Conservation (phyloP, 2,113 vertebrate genomes). For the Polypterus bichir region DNA sequence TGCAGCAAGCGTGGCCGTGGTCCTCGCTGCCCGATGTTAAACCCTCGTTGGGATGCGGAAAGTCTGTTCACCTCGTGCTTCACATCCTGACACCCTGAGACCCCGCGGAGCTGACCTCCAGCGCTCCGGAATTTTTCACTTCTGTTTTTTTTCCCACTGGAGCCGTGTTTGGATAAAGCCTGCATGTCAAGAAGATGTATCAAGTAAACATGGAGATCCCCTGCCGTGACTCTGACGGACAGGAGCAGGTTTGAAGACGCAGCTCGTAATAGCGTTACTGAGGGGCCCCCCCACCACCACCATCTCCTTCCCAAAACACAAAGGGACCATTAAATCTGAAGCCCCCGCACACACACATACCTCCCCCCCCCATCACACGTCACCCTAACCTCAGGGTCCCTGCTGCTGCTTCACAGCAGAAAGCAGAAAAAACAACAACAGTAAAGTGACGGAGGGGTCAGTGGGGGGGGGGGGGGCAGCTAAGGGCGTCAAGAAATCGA, state of each 20-base stretch:
- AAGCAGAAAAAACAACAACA: too few relatives aligned
- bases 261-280: constrained; percentile 8
- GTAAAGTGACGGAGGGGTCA: too few relatives aligned
- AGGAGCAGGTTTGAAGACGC: constrained; percentile 54
- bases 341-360: too few relatives aligned
- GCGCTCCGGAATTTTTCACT: constrained; percentile 19
- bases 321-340: background rate
- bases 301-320: background rate
- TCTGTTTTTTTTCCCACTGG: constrained; percentile 32
- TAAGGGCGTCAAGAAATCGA: too few relatives aligned
- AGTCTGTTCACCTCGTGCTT: background rate
- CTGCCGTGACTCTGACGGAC: constrained; percentile 50
- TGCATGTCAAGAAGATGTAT: constrained; percentile 63
- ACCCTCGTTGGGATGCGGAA: too few relatives aligned
- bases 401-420: too few relatives aligned
- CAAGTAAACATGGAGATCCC: constrained; percentile 40
- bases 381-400: too few relatives aligned
- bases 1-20: too few relatives aligned
- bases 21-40: too few relatives aligned
- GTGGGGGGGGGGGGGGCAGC: too few relatives aligned
- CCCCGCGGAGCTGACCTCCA: constrained; percentile 16
- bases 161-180: constrained; percentile 37
- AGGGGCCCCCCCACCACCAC: constrained; percentile 24
- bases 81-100: background rate
- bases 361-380: too few relatives aligned